These are phyloP conservation scores for Herpailurus yagouaroundi DNA, from an alignment of 2,113 vertebrate genomes.

Conservation along the genomic window DNA sequence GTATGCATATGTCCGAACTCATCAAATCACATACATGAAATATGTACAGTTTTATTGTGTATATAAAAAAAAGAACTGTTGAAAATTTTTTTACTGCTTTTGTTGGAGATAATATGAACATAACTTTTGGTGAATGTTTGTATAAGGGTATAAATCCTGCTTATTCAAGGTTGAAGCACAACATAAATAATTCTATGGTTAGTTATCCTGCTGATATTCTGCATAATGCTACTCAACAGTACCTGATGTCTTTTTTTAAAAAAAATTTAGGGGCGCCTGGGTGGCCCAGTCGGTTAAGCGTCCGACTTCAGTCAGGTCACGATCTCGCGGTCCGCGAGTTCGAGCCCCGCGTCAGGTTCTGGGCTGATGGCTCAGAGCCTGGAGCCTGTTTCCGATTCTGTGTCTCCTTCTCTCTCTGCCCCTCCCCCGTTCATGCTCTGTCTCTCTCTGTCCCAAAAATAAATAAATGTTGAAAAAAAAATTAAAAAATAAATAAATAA, in stretches of 20 bases:
- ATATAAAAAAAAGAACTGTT: neutral
- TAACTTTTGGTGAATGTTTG: neutral
- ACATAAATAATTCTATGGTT: neutral
- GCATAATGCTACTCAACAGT: neutral
- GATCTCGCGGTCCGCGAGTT: no score
- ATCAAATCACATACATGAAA: neutral
- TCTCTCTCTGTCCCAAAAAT: no score
- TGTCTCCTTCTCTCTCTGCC: no score
- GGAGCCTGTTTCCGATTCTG: no score
- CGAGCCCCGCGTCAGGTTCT: no score
- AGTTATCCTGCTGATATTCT: neutral
- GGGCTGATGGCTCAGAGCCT: no score
- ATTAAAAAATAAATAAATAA: no score
- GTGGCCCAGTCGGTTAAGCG: no score
- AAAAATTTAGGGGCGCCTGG: no score
- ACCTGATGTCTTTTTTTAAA: neutral
- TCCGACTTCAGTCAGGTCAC: no score
- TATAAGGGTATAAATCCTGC: neutral
- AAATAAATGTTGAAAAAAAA: no score
- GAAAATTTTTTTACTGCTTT: neutral
- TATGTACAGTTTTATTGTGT: neutral
- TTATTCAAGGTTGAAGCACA: constrained; percentile 11
- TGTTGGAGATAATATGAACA: neutral
- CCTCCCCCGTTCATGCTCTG: no score
- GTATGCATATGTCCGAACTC: neutral